Evolutionary conservation across 2,888 invertebrate genomes (phyloP), one percentile per base, ranked within the genome.

Genomic region (Acanthoscelides obtectus): DNA sequence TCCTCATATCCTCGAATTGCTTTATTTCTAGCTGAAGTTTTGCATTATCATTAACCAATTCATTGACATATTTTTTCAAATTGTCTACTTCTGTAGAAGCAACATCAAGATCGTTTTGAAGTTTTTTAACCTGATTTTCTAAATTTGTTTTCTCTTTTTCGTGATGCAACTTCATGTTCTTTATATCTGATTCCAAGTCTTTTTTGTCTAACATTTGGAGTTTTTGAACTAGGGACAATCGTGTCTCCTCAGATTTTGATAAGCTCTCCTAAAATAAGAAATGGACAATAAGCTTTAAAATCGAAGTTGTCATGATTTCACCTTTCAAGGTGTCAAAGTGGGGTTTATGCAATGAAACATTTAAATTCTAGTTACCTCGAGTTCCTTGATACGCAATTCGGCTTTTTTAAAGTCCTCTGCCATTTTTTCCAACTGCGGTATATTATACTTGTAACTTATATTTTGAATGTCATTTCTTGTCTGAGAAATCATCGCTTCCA

Each of bases 361-460:
- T n/a, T n/a, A n/a, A n/a, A n/a, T n/a, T n/a, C n/a, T 20, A 67
- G 19, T 67, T 21, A 77, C 72, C 69, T 77, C 76, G 20, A 82
- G 72, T 27, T 76, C 75, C 67, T 74, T 75, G n/a, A 80, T 80
- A 70, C 74, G 79, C 17, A 75, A 72, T 70, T 81, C 78, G 0
- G 82, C 77, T 64, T 77, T 77, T 72, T 77, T 77, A 64, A 82
- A 74, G 73, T 81, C 82, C 69, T 80, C 77, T 69, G 77, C 79
- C 82, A 82, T 82, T 68, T 77, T 76, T 73, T 81, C 80, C 27
- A 82, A 74, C 73, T 82, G 80, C 19, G 82, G 82, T 72, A 82
- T 72, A 72, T 78, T 81, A 72, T 82, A 82, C 76, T 81, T 81
- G 22, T 77, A 73, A 5, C 82, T 82, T 22, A 82, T 74, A 72